These are phyloP conservation scores for Limosa lapponica DNA, from an alignment of 2,797 vertebrate species.

Conservation along the genomic window DNA sequence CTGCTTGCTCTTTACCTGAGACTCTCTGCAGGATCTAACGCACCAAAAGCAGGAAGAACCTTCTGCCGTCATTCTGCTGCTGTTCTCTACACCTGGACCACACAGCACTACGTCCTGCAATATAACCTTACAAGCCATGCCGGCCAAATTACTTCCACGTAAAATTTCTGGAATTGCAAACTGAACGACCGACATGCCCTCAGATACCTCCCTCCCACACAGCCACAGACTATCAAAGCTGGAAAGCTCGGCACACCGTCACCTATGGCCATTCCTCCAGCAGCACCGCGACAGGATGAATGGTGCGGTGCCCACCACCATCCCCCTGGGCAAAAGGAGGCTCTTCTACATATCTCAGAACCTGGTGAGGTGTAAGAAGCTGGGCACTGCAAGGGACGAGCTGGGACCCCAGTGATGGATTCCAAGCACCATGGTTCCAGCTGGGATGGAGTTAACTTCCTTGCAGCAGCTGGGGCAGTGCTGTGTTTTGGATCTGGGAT, in stretches of 20 bases:
- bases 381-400: background rate
- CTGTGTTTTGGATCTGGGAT: background rate
- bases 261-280: background rate
- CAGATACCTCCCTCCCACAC: background rate
- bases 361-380: fast-evolving
- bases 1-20: background rate
- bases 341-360: fast-evolving
- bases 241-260: fast-evolving
- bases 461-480: background rate
- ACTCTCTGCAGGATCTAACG: background rate
- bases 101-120: background rate
- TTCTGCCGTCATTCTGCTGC: too few relatives aligned
- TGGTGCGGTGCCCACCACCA: fast-evolving
- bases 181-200: background rate
- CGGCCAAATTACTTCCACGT: background rate
- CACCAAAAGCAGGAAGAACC: background rate
- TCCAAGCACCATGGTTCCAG: background rate
- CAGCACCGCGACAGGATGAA: background rate
- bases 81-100: background rate
- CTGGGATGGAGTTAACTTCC: background rate
- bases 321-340: background rate
- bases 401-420: background rate
- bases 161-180: background rate
- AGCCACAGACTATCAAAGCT: background rate
- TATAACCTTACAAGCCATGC: background rate